Conservation (phyloP, 2,113 vertebrate species). For the Campylomormyrus tamandua region DNA sequence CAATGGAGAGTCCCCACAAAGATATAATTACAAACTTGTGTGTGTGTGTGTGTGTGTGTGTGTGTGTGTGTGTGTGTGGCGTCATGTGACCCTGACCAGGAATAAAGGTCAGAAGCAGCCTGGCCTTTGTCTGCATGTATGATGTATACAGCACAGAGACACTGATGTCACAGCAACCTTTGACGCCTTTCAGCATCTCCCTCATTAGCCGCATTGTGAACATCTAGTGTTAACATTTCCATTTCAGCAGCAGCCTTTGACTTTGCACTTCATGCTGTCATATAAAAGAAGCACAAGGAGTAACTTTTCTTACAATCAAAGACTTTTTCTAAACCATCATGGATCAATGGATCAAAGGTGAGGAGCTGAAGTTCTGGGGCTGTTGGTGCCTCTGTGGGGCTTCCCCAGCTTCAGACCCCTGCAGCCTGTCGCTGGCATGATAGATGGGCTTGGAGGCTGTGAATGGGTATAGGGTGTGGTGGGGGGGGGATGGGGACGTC, state of each 20-base stretch:
- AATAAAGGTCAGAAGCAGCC: background rate
- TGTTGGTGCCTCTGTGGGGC: background rate
- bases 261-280: background rate
- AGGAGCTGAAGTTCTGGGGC: background rate
- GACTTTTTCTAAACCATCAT: background rate
- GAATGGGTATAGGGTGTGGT: background rate
- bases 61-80: too few relatives aligned
- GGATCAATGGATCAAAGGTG: background rate
- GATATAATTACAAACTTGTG: too few relatives aligned
- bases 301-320: background rate
- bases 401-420: background rate
- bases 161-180: background rate
- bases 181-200: background rate
- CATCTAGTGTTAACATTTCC: background rate
- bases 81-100: background rate
- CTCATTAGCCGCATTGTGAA: background rate
- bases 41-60: too few relatives aligned
- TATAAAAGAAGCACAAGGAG: background rate
- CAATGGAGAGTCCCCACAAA: too few relatives aligned
- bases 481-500: background rate
- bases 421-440: background rate
- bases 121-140: background rate
- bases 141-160: background rate
- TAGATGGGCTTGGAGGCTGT: constrained; percentile 1
- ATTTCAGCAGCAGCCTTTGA: background rate